Percentiles rank a stretch among this genome's conserved stretches.
Evolutionary conservation across 1,140 invertebrate genomes (phyloP).

Genomic region (Phymorhynchus buccinoides): DNA sequence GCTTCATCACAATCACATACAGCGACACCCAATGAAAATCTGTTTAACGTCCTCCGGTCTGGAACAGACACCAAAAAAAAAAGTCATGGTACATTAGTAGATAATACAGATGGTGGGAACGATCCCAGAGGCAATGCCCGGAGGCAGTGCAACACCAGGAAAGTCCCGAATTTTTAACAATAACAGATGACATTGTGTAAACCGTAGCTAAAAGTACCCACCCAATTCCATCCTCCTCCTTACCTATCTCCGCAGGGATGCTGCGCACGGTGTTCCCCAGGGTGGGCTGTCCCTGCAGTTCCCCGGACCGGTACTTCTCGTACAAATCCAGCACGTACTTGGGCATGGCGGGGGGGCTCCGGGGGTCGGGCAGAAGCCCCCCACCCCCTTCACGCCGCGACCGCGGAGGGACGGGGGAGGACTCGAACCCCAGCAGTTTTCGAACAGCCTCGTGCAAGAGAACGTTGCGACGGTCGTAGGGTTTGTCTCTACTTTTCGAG

Average conservation of each 20-base stretch:
- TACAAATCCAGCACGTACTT: slow-evolving; percentile 65
- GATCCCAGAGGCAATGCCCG: not conserved
- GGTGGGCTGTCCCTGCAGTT: slow-evolving; percentile 47
- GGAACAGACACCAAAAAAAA: not conserved
- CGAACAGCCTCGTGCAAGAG: slow-evolving; percentile 57
- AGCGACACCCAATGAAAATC: too few species aligned
- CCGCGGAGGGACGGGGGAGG: slow-evolving; percentile 28
- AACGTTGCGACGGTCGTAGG: slow-evolving; percentile 33
- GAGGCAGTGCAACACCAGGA: too few species aligned
- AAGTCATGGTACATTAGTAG: too few species aligned
- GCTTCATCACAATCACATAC: too few species aligned
- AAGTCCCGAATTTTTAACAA: too few species aligned
- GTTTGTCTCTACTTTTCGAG: too few species aligned
- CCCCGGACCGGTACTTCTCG: slow-evolving; percentile 57
- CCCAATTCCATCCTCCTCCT: not conserved
- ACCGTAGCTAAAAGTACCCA: too few species aligned
- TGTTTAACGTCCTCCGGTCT: too few species aligned
- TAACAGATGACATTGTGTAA: too few species aligned
- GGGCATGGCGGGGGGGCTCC: slow-evolving; percentile 49
- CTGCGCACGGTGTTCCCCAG: slow-evolving; percentile 63
- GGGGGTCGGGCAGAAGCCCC: slow-evolving; percentile 45
- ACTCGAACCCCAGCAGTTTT: slow-evolving; percentile 55
- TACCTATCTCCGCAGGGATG: slow-evolving; percentile 62
- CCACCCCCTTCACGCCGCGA: not conserved
- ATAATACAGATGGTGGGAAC: not conserved